These are phyloP conservation scores for Cylindroiulus punctatus DNA, from an alignment of 2,888 invertebrate species.

Conservation along the genomic window DNA sequence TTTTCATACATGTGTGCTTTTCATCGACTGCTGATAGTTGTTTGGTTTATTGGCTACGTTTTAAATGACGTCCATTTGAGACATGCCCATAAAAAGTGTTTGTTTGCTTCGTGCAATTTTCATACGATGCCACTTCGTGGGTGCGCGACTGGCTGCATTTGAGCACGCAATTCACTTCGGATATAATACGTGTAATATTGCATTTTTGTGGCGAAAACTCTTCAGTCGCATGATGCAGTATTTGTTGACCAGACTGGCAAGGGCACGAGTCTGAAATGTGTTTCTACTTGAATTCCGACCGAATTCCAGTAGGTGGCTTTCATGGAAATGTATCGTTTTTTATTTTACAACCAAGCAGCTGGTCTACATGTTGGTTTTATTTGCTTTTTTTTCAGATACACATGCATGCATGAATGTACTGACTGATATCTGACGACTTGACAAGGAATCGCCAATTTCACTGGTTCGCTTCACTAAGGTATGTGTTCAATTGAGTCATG, in stretches of 20 bases:
- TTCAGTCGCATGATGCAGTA: too few relatives aligned
- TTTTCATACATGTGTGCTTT: constrained; percentile 14
- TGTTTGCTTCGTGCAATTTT: neutral
- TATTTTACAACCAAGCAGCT: neutral
- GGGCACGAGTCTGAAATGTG: neutral
- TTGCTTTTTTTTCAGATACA: neutral
- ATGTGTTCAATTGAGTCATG: neutral
- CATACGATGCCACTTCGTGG: neutral
- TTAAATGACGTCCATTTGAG: constrained; percentile 31
- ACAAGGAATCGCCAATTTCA: neutral
- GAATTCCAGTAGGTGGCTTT: neutral
- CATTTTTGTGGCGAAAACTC: constrained; percentile 2
- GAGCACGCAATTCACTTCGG: neutral
- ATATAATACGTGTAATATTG: too few relatives aligned
- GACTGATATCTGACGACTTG: neutral
- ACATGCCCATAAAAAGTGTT: constrained; percentile 11
- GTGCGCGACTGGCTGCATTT: neutral
- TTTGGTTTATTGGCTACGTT: constrained; percentile 20
- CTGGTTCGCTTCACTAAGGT: neutral
- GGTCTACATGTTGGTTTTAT: neutral
- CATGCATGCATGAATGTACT: neutral
- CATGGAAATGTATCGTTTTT: neutral
- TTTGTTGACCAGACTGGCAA: neutral
- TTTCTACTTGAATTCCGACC: too few relatives aligned
- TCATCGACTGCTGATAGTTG: constrained; percentile 9